Evolutionary conservation across 2,888 invertebrate genomes (phyloP).

Genomic region (Dasypogon diadema): DNA sequence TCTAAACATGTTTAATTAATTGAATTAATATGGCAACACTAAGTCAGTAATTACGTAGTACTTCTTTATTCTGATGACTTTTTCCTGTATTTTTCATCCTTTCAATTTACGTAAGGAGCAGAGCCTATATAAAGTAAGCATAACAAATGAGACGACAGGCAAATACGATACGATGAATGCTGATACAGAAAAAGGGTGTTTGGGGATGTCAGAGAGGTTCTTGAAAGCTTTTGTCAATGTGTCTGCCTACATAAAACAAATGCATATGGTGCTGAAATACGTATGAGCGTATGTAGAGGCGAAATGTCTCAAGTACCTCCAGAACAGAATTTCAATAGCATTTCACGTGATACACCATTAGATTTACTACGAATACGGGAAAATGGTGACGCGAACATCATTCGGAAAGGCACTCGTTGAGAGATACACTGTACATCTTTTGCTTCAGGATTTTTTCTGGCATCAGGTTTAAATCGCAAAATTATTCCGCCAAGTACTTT

Average conservation of each 20-base stretch:
- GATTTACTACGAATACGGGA: slow-evolving; percentile 31
- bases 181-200: not conserved
- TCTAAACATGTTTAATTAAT: slow-evolving; percentile 26
- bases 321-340: slow-evolving; percentile 37
- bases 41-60: slow-evolving; percentile 14
- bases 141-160: slow-evolving; percentile 16
- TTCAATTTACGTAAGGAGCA: slow-evolving; percentile 30
- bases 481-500: slow-evolving; percentile 45
- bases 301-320: slow-evolving; percentile 45
- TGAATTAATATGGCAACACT: slow-evolving; percentile 20
- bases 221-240: not conserved
- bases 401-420: slow-evolving; percentile 17
- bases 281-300: slow-evolving; percentile 8
- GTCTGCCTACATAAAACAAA: not conserved
- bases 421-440: not conserved
- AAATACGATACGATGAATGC: not conserved
- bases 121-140: slow-evolving; percentile 20
- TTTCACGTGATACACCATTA: slow-evolving; percentile 35
- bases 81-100: slow-evolving; percentile 11
- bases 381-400: slow-evolving; percentile 36
- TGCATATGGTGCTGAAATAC: slow-evolving; percentile 5
- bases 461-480: slow-evolving; percentile 43
- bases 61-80: not conserved
- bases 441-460: not conserved
- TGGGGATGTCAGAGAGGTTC: not conserved